A percentile compares a stretch with the other conserved stretches of the same genome.
These are phyloP conservation scores for Spilogale gracilis DNA, from an alignment of 2,113 vertebrate species.

Conservation along the genomic window DNA sequence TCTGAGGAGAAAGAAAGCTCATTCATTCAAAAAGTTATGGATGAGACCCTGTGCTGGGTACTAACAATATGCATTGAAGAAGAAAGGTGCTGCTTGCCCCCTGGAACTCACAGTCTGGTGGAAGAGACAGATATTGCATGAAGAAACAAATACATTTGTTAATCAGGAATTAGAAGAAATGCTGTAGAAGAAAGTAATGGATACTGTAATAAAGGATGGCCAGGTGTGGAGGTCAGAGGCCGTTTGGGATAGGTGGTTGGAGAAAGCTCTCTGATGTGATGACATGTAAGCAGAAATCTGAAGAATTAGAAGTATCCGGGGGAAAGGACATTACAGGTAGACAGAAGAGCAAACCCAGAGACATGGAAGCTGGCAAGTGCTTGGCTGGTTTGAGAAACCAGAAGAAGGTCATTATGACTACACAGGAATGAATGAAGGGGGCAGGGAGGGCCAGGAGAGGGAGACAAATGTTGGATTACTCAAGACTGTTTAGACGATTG, in stretches of 20 bases:
- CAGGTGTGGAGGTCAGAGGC: neutral
- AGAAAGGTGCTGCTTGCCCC: neutral
- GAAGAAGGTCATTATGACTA: neutral
- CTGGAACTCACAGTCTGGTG: neutral
- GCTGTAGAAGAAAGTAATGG: neutral
- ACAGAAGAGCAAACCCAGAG: neutral
- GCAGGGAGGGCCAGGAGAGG: fast-evolving
- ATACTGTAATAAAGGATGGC: neutral
- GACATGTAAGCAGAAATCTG: neutral
- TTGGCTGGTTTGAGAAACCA: neutral
- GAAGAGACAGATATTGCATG: neutral
- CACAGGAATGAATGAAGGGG: neutral
- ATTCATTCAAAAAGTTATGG: neutral
- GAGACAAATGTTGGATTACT: neutral
- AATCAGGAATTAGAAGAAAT: neutral
- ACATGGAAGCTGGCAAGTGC: neutral
- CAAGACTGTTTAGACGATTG: neutral
- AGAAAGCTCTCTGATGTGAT: neutral
- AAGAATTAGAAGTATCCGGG: neutral
- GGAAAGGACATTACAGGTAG: neutral
- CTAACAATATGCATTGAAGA: neutral
- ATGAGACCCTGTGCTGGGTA: neutral
- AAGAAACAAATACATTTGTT: neutral
- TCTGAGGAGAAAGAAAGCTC: neutral
- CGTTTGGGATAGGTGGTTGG: neutral